phyloP scores from a whole-genome alignment of 2,888 invertebrate genomes.

The Mylabris sibirica region DNA sequence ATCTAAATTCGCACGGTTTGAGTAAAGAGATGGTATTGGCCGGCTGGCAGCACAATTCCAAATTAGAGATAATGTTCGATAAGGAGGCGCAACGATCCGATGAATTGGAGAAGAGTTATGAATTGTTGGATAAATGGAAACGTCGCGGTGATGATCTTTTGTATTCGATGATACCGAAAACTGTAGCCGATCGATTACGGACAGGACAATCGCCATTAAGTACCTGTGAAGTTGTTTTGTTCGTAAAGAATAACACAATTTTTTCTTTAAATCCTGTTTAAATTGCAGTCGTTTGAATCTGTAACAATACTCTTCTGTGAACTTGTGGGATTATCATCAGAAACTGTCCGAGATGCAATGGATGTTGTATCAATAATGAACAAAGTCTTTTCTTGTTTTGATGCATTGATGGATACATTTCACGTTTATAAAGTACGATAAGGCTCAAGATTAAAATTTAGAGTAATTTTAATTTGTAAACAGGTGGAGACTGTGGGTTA shows the following conservation, averaged over 20 bases:
- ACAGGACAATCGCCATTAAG: conserved; percentile 76
- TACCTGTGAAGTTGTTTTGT: conserved; percentile 75
- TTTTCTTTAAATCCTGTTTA: neutral
- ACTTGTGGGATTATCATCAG: conserved; percentile 66
- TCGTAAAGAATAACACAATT: too few species aligned
- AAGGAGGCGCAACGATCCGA: conserved; percentile 79
- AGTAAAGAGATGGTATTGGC: conserved; percentile 81
- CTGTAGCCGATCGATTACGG: conserved; percentile 80
- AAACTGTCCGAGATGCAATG: conserved; percentile 70
- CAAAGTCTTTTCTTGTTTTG: conserved; percentile 82
- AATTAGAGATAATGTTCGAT: conserved; percentile 80
- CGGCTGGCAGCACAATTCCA: conserved; percentile 84
- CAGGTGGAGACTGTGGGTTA: conserved; percentile 91
- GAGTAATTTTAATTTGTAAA: conserved; percentile 7
- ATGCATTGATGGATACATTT: conserved; percentile 80
- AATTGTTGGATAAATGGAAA: conserved; percentile 83
- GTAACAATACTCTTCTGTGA: conserved; percentile 82
- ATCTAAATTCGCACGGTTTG: conserved; percentile 83
- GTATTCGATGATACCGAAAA: conserved; percentile 89
- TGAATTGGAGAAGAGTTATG: conserved; percentile 78
- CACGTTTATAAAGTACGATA: conserved; percentile 82
- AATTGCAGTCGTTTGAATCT: conserved; percentile 72
- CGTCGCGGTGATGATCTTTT: conserved; percentile 82
- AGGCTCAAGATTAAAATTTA: neutral
- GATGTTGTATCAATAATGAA: conserved; percentile 84